These are phyloP conservation scores for Tromatobia lineatoria DNA, from an alignment of 2,888 invertebrate species.

Conservation along the genomic window DNA sequence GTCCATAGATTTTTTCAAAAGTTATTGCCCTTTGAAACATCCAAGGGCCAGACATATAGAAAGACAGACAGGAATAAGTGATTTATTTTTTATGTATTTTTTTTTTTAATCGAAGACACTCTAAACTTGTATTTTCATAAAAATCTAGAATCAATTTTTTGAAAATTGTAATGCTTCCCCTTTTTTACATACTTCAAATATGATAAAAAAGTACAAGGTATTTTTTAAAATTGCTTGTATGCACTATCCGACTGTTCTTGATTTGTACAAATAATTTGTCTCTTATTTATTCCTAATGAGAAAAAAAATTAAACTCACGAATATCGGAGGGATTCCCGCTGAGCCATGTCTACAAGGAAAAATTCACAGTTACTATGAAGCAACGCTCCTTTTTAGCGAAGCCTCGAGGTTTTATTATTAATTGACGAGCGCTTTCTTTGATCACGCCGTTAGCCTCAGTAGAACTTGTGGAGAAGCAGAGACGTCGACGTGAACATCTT, in stretches of 20 bases:
- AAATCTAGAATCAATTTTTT: no score
- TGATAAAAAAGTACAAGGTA: no score
- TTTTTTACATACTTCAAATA: no score
- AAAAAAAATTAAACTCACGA: neutral
- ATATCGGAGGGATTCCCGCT: neutral
- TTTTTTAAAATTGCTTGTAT: no score
- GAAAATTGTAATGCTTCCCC: no score
- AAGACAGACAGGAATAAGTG: no score
- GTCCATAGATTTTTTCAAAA: no score
- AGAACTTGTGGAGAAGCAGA: neutral
- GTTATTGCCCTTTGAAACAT: no score
- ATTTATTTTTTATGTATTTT: no score
- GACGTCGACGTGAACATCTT: conserved; percentile 16
- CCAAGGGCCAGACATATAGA: no score
- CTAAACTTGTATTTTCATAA: no score
- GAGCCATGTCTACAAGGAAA: neutral
- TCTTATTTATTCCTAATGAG: neutral
- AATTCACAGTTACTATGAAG: neutral
- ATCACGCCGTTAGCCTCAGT: neutral
- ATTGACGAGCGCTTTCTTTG: conserved; percentile 27
- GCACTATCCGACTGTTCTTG: neutral
- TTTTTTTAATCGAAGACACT: no score
- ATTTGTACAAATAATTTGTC: neutral
- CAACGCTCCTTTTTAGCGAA: neutral
- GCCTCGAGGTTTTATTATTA: conserved; percentile 30